Conservation (phyloP, 2,797 vertebrate genomes). For the Megaceryle alcyon region DNA sequence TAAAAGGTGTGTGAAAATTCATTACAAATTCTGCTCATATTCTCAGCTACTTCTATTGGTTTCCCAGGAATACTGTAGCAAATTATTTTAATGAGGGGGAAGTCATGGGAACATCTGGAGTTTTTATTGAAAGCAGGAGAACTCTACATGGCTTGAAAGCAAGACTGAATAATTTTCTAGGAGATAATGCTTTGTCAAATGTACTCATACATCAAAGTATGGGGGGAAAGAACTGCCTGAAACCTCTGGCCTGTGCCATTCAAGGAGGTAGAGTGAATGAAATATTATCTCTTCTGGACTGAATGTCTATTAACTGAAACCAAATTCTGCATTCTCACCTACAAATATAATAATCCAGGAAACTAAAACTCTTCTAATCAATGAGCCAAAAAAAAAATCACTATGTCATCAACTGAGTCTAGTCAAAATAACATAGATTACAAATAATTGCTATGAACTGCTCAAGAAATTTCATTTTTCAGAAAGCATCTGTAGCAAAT, state of each 20-base stretch:
- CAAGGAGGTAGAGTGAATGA: not conserved
- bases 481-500: not conserved
- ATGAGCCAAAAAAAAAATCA: not conserved
- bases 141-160: slow-evolving; percentile 42
- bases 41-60: slow-evolving; percentile 36
- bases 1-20: not conserved
- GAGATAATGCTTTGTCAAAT: slow-evolving; percentile 14
- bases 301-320: not conserved
- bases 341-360: not conserved
- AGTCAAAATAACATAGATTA: not conserved
- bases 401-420: not conserved
- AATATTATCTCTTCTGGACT: not conserved
- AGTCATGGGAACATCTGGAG: slow-evolving; percentile 45
- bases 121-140: slow-evolving; percentile 60
- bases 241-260: not conserved
- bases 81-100: slow-evolving; percentile 56
- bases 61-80: slow-evolving; percentile 53
- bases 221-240: not conserved
- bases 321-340: not conserved
- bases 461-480: not conserved
- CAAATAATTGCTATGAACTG: not conserved
- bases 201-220: not conserved
- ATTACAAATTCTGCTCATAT: slow-evolving; percentile 37
- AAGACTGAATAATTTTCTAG: slow-evolving; percentile 38
- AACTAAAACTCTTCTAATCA: not conserved